Conservation (phyloP, 2,888 invertebrate species). For the Bugula neritina region DNA sequence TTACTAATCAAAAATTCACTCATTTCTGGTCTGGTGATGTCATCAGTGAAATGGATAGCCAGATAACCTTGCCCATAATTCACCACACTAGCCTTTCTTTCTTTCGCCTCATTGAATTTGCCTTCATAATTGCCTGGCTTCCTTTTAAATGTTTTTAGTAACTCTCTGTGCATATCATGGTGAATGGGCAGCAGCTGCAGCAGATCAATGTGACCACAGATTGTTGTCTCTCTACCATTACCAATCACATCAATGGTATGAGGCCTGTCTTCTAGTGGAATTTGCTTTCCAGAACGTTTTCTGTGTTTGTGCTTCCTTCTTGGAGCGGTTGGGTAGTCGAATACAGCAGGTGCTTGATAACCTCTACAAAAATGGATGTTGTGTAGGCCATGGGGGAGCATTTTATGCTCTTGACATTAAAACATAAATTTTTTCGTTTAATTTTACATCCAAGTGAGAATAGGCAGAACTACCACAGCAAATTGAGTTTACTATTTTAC, state of each 20-base stretch:
- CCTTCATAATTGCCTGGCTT: slow-evolving; percentile 31
- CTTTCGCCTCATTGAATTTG: background rate
- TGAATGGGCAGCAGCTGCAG: slow-evolving; percentile 28
- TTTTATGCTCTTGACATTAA: no score
- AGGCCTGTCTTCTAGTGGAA: background rate
- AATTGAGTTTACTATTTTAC: no score
- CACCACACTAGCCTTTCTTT: slow-evolving; percentile 15
- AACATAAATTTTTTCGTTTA: no score
- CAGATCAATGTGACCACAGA: slow-evolving; percentile 31
- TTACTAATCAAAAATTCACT: slow-evolving; percentile 30
- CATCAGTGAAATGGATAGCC: slow-evolving; percentile 29
- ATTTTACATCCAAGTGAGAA: no score
- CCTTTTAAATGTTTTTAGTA: slow-evolving; percentile 28
- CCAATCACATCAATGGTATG: slow-evolving; percentile 30
- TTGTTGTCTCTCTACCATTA: slow-evolving; percentile 29
- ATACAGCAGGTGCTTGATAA: background rate
- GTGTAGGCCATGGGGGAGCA: background rate
- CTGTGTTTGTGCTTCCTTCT: background rate
- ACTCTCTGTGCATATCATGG: slow-evolving; percentile 26
- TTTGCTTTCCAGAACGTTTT: background rate
- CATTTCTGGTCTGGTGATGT: slow-evolving; percentile 31
- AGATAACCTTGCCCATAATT: slow-evolving; percentile 31
- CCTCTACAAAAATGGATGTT: background rate
- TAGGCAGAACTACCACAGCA: no score
- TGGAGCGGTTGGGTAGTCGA: background rate